These are phyloP conservation scores for Heteromyza rotundicornis DNA, from an alignment of 2,888 invertebrate genomes.

Conservation along the genomic window DNA sequence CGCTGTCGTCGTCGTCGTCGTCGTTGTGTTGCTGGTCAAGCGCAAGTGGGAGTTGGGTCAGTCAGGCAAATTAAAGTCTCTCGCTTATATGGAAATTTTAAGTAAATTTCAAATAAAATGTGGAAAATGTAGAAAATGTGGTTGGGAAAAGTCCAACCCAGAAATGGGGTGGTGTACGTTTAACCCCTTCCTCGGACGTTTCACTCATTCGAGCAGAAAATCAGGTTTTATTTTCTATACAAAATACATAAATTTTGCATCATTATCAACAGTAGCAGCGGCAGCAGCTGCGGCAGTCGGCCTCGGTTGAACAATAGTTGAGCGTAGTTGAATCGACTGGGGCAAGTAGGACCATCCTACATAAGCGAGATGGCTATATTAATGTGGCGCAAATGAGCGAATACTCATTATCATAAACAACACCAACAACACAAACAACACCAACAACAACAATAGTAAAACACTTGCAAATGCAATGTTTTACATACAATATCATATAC, in stretches of 20 bases:
- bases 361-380: constrained; percentile 56
- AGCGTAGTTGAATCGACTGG: neutral
- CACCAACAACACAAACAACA: constrained; percentile 29
- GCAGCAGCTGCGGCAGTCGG: neutral
- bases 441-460: constrained; percentile 30
- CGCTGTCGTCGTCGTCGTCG: neutral
- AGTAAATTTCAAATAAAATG: constrained; percentile 43
- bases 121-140: constrained; percentile 33
- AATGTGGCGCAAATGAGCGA: constrained; percentile 47
- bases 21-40: neutral
- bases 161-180: neutral
- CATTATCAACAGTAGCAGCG: constrained; percentile 41
- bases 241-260: constrained; percentile 59
- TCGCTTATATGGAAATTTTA: constrained; percentile 22
- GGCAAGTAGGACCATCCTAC: constrained; percentile 26
- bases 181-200: constrained; percentile 17
- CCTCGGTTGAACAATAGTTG: neutral
- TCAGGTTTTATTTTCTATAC: constrained; percentile 57
- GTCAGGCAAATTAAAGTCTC: constrained; percentile 38
- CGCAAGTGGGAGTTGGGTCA: constrained; percentile 19
- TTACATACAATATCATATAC: constrained; percentile 7
- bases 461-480: constrained; percentile 26
- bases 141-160: constrained; percentile 39
- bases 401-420: constrained; percentile 52
- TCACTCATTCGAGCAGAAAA: constrained; percentile 42